Base-by-base conservation (phyloP, 2,113 vertebrate species). In the Scomber colias region DNA sequence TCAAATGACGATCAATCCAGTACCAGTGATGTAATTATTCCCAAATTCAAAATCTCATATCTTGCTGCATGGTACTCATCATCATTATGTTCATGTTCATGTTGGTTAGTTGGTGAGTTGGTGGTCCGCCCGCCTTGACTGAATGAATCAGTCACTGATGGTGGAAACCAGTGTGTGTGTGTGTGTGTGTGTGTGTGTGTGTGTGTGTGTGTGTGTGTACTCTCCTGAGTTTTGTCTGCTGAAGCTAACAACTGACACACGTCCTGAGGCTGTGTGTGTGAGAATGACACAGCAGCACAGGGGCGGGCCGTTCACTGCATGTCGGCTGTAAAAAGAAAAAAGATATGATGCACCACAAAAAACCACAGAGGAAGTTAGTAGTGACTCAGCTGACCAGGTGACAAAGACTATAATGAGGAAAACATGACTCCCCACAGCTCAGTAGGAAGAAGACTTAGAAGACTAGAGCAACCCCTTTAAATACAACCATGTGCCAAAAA, bases 381-480 rank as follows among this genome's bases (percentile, higher is more conserved):
- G 53, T 89, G 87, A 92, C 57, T 91, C 83, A 81, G 61, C 14
- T 4, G 0, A 61, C 71, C 53, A 77, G 79, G 75, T 83, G 74
- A 75, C 64, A 19, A 35, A 46, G 71, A 27, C 79, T 85, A 55
- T 87, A 76, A 85, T 86, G 88, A 87, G 40, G 1, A 27, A 14
- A 27, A n/a, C 54, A 49, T 15, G 16, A 57, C 59, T 77, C 63
- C 44, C 59, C 11, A 27, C 0, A 3, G 35, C 75, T 51, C 75
- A 65, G 63, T 60, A 48, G 71, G 66, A 11, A 3, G 61, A 27
- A 65, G 64, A 14, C n/a, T 27, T 35, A 27, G 9, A 55, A 17
- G 45, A 27, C 65, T 60, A 14, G 51, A 59, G 16, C 49, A 14
- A 14, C 53, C 64, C 57, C 62, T 49, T 7, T 53, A 69, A 75